Evolutionary conservation across 2,113 vertebrate species (phyloP), one percentile per base, ranked within the genome.

Genomic region (Eclectus roratus): DNA sequence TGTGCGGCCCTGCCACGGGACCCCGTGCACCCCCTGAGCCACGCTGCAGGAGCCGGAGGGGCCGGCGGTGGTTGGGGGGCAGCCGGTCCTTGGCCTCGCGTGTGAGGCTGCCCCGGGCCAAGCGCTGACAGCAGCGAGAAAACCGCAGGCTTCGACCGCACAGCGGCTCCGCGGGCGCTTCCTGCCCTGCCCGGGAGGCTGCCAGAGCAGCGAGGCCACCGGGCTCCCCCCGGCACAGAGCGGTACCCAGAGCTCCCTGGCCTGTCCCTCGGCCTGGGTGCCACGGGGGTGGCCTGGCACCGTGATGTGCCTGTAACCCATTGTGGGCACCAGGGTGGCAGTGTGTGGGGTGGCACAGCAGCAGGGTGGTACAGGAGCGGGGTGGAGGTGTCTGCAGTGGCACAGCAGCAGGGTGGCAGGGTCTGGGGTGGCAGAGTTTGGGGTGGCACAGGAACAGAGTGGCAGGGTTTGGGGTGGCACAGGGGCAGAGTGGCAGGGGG

Each of bases 91-190:
- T 11, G 72, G 61, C 68, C 41, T 91, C 89, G 97, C 94, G 96
- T 97, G 96, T 93, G 76, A 97, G 94, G 89, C 94, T 4, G 68
- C 31, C 87, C 60, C 14, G 8, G 33, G 76, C 63, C 19, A 29
- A 79, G 80, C 5, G 92, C 83, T 71, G 93, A 79, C 64, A 70
- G 91, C 91, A 88, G 93, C 33, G 85, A 96, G 97, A 94, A 95
- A 97, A 95, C 97, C 97, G 23, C 97, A 96, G 85, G 91, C 95
- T 91, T 95, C 9, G 80, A 96, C 97, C 96, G 68, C 94, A 91
- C 80, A 63, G 94, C 11, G 61, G 93, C 94, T 95, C 95, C 60
- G 29, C 56, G 55, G 95, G 96, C 27, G 50, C 95, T 97, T 97
- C 97, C 97, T 96, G 96, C 91, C 77, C 72, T 94, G 90, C 91